Evolutionary conservation across 1,140 invertebrate species (phyloP).

Genomic region (Drosophila triauraria): DNA sequence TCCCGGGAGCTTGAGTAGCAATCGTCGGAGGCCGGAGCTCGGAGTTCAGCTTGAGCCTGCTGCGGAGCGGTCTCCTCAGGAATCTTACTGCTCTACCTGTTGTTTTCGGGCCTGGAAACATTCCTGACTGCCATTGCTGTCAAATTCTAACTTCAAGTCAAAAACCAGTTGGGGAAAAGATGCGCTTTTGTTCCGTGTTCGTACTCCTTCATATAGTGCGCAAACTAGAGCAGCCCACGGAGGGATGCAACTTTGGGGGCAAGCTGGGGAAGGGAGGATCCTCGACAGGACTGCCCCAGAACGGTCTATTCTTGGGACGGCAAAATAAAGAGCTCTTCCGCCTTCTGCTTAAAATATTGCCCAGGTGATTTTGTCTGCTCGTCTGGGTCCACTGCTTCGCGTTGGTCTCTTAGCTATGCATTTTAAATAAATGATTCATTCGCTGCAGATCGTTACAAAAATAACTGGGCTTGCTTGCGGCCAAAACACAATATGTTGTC

Average conservation of each 20-base stretch:
- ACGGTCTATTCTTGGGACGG: not conserved
- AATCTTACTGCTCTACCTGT: not conserved
- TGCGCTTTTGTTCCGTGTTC: conserved; percentile 64
- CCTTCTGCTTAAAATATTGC: conserved; percentile 5
- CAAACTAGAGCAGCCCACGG: not conserved
- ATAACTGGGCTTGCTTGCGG: conserved; percentile 10
- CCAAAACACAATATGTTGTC: conserved; percentile 41
- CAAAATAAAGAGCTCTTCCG: conserved; percentile 1
- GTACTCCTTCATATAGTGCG: conserved; percentile 49
- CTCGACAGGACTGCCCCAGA: not conserved
- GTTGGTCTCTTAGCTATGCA: not conserved
- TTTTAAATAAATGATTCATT: not conserved
- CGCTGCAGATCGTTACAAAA: not conserved
- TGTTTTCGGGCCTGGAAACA: not conserved
- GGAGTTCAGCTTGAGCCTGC: not conserved
- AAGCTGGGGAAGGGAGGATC: not conserved
- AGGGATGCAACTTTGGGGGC: not conserved
- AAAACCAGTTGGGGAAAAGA: conserved; percentile 9
- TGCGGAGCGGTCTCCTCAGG: too few species aligned
- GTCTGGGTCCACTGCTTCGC: too few species aligned
- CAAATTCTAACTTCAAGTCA: conserved; percentile 15
- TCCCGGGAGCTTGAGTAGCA: not conserved
- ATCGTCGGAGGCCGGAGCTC: not conserved
- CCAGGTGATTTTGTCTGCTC: conserved; percentile 10
- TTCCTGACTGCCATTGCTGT: conserved; percentile 5